Percentiles rank a stretch among this genome's conserved stretches.
Conservation (phyloP, 2,113 vertebrate species). For the Coturnix japonica region DNA sequence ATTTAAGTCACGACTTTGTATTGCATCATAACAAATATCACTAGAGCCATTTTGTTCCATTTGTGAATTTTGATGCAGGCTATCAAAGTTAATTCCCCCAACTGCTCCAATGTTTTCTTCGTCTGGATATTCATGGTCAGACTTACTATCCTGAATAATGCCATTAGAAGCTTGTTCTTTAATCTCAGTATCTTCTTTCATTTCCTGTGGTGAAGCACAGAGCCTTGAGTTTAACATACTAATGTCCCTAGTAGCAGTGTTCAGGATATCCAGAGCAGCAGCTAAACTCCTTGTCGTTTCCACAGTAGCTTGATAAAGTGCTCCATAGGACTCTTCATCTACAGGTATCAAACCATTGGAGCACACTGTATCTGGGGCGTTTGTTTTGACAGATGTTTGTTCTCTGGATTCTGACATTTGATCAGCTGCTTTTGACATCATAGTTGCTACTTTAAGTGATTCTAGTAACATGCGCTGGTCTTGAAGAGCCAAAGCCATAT, state of each 20-base stretch:
- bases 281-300: slow-evolving; percentile 93
- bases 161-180: slow-evolving; percentile 73
- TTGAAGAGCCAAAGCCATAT: slow-evolving; percentile 96
- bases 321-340: slow-evolving; percentile 88
- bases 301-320: slow-evolving; percentile 93
- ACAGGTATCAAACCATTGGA: slow-evolving; percentile 86
- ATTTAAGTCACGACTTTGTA: slow-evolving; percentile 64
- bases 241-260: slow-evolving; percentile 87
- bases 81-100: slow-evolving; percentile 81
- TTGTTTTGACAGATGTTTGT: slow-evolving; percentile 78
- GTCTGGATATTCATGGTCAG: slow-evolving; percentile 79
- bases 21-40: slow-evolving; percentile 79
- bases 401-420: slow-evolving; percentile 76
- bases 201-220: slow-evolving; percentile 73
- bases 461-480: slow-evolving; percentile 94
- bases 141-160: slow-evolving; percentile 73
- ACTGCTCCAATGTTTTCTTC: slow-evolving; percentile 88
- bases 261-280: slow-evolving; percentile 91
- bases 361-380: slow-evolving; percentile 79
- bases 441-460: slow-evolving; percentile 92
- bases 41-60: slow-evolving; percentile 82
- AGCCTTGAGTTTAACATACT: slow-evolving; percentile 83
- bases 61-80: slow-evolving; percentile 71
- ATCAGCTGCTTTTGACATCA: slow-evolving; percentile 85
- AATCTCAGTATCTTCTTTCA: slow-evolving; percentile 72